Evolutionary conservation across 1,140 invertebrate genomes (phyloP), one percentile per base, ranked within the genome.

Genomic region (Dryas iulia): DNA sequence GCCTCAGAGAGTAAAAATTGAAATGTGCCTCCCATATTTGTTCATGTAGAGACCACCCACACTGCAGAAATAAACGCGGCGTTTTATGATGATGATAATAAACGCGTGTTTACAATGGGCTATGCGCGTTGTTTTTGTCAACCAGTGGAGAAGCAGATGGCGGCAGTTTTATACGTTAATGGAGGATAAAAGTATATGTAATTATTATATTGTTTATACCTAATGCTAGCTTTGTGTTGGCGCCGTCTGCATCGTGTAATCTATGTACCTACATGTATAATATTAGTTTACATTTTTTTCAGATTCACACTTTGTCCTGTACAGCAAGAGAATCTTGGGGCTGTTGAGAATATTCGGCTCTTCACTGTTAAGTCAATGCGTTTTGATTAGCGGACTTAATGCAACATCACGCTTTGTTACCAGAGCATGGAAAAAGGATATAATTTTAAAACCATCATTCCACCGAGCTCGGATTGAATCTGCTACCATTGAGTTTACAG

Each of bases 51-150:
- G 82, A 83, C 84, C 84, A 84, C 84, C 81, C 82, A 83, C 81
- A 82, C 73, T 60, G 80, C 33, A 71, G 69, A 69, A 71, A 81
- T 86, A 83, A 86, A 84, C 81, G 81, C 74, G 14, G 71, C 75
- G 80, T 82, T 82, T 82, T 82, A 83, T 76, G 69, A 69, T 69
- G 64, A 69, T 69, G 74, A 76, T 84, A 84, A 82, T 86, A 86
- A 81, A 84, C 59, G 72, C 70, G 26, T 83, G 82, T 84, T 83
- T 83, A 86, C 81, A 78, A 26, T 74, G 73, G 65, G 57, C 54
- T 59, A 23, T 59, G 33, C 33, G 69, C 70, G 69, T 61, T 73
- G 69, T 58, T 73, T 63, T 66, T 77, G 74, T 77, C 74, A 77
- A 77, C 74, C 64, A 53, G 59, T 59, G 12, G 66, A 18, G 21